Evolutionary conservation across 2,797 vertebrate species (phyloP).

Genomic region (Malacoraja senta): DNA sequence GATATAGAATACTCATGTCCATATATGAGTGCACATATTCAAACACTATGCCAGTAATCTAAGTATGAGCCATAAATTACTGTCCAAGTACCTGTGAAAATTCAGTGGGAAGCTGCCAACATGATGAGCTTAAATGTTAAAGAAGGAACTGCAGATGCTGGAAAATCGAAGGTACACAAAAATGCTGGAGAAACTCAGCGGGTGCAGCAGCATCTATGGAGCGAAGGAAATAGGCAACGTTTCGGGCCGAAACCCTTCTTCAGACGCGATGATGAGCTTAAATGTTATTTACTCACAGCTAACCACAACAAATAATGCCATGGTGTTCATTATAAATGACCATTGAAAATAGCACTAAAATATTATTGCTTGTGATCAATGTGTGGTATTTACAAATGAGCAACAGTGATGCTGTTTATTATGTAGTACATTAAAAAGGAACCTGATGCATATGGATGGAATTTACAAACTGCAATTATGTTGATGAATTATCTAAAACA

Average conservation of each 20-base stretch:
- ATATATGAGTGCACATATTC: not conserved
- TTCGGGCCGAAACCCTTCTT: too few relatives aligned
- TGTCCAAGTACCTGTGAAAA: not conserved
- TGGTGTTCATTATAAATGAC: not conserved
- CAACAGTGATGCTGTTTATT: not conserved
- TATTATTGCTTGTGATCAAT: slow-evolving; percentile 10
- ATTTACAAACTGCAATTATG: not conserved
- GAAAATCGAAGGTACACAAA: too few relatives aligned
- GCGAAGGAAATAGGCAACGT: too few relatives aligned
- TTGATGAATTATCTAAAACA: not conserved
- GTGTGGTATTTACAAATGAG: slow-evolving; percentile 16
- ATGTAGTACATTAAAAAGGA: not conserved
- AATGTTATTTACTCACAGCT: not conserved
- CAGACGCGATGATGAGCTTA: too few relatives aligned
- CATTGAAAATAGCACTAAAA: not conserved
- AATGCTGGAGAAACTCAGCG: too few relatives aligned
- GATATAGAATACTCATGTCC: not conserved
- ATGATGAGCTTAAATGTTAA: not conserved
- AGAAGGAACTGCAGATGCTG: too few relatives aligned
- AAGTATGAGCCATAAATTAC: not conserved
- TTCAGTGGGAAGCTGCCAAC: not conserved
- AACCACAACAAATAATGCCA: not conserved
- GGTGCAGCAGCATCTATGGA: too few relatives aligned
- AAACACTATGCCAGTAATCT: not conserved
- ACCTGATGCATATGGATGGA: not conserved